phyloP scores from a whole-genome alignment of 2,888 invertebrate species.

The Craniophora ligustri region DNA sequence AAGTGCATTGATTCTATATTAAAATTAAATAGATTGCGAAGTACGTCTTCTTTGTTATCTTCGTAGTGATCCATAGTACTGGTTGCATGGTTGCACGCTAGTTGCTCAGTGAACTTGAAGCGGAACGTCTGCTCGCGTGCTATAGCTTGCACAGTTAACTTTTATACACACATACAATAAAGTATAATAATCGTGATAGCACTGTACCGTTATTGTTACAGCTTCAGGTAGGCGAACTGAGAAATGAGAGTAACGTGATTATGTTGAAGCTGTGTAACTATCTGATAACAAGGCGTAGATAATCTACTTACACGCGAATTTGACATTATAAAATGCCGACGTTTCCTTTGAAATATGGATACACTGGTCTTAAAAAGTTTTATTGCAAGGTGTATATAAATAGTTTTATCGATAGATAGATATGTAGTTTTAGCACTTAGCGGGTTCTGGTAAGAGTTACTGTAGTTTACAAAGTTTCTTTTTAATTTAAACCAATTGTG shows the following conservation, averaged over 20 bases:
- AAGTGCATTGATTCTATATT: neutral
- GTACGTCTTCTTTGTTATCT: slow-evolving; percentile 17
- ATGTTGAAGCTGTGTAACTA: slow-evolving; percentile 8
- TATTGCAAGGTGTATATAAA: no score
- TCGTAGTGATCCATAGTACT: slow-evolving; percentile 16
- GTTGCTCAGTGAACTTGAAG: slow-evolving; percentile 48
- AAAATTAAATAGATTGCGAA: neutral
- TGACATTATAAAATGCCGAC: no score
- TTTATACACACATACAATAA: slow-evolving; percentile 43
- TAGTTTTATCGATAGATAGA: no score
- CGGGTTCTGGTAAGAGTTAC: neutral
- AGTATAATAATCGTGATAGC: slow-evolving; percentile 51
- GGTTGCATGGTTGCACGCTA: slow-evolving; percentile 44
- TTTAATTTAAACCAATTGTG: no score
- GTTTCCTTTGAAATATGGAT: no score
- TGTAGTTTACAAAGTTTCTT: neutral
- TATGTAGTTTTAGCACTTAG: neutral
- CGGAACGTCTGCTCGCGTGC: slow-evolving; percentile 48
- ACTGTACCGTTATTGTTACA: slow-evolving; percentile 36
- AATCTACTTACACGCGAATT: no score
- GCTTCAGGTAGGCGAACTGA: slow-evolving; percentile 19
- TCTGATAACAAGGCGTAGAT: slow-evolving; percentile 4
- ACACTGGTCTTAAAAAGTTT: no score
- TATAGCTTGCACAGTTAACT: slow-evolving; percentile 51
- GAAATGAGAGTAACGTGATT: slow-evolving; percentile 1